Percentiles rank a stretch among this genome's conserved stretches.
Conservation (phyloP, 2,797 vertebrate species). For the Tokudaia muenninki region DNA sequence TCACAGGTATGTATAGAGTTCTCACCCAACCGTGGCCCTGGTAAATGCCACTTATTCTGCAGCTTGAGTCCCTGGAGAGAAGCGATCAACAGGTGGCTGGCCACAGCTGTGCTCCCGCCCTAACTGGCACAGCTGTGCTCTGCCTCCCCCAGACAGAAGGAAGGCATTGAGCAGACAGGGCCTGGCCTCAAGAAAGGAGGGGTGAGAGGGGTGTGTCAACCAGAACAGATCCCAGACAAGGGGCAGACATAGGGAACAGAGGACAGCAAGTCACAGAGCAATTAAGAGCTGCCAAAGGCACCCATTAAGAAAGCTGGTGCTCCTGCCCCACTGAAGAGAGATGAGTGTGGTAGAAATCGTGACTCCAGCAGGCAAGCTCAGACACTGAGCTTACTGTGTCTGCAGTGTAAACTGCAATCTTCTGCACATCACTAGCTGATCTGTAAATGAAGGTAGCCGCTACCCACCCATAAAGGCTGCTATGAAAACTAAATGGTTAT, state of each 20-base stretch:
- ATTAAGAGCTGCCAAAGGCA: neutral
- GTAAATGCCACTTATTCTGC: slow-evolving; percentile 1
- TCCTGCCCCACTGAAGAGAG: neutral
- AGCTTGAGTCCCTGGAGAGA: neutral
- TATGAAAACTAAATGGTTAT: neutral
- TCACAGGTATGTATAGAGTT: neutral
- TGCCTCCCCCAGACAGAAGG: slow-evolving; percentile 8
- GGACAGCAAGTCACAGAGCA: neutral
- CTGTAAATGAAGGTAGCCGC: neutral
- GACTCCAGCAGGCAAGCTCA: neutral
- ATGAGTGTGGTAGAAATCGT: neutral
- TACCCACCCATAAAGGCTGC: neutral
- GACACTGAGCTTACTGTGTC: neutral
- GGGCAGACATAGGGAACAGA: neutral
- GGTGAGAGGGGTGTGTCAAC: neutral
- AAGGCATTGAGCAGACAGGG: neutral
- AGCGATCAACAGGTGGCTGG: slow-evolving; percentile 45
- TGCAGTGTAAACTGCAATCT: neutral
- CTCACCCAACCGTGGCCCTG: neutral
- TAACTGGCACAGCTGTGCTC: slow-evolving; percentile 60
- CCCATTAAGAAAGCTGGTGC: neutral
- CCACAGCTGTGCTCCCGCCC: slow-evolving; percentile 48
- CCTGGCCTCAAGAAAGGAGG: neutral
- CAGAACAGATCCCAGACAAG: slow-evolving; percentile 21
- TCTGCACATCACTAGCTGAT: neutral